These are phyloP conservation scores for Lumbricus terrestris DNA, from an alignment of 2,888 invertebrate species.

Conservation along the genomic window DNA sequence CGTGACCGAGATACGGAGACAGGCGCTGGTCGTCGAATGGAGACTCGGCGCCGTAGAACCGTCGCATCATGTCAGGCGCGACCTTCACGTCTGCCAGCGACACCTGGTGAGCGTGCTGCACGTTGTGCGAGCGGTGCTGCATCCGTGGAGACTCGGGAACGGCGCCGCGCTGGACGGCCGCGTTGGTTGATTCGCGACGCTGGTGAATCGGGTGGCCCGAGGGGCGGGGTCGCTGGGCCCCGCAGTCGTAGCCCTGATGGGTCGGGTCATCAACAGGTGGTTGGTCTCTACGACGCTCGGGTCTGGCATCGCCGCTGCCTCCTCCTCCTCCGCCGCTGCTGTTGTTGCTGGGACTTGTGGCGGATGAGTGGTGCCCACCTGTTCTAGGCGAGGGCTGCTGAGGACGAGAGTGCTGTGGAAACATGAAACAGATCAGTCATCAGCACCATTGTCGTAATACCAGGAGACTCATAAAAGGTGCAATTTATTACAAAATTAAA, in stretches of 20 bases:
- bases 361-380: neutral
- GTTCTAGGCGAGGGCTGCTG: neutral
- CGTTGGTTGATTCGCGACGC: conserved; percentile 9
- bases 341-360: neutral
- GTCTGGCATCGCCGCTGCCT: neutral
- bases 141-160: neutral
- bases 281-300: neutral
- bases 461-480: too few species aligned
- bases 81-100: neutral
- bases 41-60: neutral
- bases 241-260: neutral
- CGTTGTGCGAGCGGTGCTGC: neutral
- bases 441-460: neutral
- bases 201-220: neutral
- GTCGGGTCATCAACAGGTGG: neutral
- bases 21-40: neutral
- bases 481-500: too few species aligned
- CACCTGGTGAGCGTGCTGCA: neutral
- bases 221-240: neutral
- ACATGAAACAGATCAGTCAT: neutral
- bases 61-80: neutral
- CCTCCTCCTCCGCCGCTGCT: too few species aligned
- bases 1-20: neutral
- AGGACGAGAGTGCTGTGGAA: neutral
- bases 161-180: neutral